A percentile compares a stretch with the other conserved stretches of the same genome.
These are phyloP conservation scores for Conus betulinus DNA, from an alignment of 1,140 invertebrate genomes.

Conservation along the genomic window DNA sequence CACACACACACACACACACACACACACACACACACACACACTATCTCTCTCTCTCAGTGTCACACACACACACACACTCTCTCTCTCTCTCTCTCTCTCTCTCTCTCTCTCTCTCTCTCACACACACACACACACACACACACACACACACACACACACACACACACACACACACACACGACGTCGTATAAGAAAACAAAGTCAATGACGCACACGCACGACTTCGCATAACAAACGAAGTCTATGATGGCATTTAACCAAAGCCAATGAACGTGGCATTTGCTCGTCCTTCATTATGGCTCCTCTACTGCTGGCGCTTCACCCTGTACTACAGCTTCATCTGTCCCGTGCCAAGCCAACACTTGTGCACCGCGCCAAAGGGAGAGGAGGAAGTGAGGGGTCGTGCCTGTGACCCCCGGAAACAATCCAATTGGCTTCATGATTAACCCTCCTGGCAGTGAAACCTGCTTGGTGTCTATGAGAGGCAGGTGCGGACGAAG, in stretches of 20 bases:
- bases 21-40: neutral
- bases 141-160: slow-evolving; percentile 5
- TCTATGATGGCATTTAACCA: neutral
- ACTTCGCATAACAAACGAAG: neutral
- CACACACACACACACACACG: neutral
- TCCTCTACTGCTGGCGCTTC: too few species aligned
- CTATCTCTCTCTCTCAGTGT: neutral
- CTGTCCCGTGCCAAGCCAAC: too few species aligned
- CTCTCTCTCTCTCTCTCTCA: neutral
- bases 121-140: slow-evolving; percentile 15
- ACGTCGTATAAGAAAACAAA: neutral
- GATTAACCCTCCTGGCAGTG: too few species aligned
- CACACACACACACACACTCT: neutral
- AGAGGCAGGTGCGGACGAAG: too few species aligned
- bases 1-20: neutral
- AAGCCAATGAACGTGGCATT: too few species aligned
- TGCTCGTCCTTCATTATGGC: too few species aligned
- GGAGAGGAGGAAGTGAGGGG: too few species aligned
- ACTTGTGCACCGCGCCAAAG: too few species aligned
- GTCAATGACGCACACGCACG: neutral
- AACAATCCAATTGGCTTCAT: too few species aligned
- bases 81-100: slow-evolving; percentile 1
- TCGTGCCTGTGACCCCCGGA: too few species aligned
- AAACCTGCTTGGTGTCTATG: too few species aligned
- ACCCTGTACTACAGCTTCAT: too few species aligned